These are phyloP conservation scores for Dicerorhinus sumatrensis DNA, from an alignment of 2,113 vertebrate genomes.

Conservation along the genomic window DNA sequence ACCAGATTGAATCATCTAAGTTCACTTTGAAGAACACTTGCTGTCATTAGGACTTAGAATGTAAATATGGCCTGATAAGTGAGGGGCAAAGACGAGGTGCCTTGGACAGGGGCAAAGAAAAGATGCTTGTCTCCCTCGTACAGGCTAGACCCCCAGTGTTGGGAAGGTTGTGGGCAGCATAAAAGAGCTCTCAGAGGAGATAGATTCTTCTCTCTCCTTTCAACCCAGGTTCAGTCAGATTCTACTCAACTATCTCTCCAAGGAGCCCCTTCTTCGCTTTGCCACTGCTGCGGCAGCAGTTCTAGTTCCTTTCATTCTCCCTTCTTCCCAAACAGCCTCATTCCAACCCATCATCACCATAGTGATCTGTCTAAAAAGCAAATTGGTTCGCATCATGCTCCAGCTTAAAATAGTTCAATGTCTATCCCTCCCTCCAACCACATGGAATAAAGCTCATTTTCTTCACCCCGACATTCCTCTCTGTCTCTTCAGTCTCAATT, in stretches of 20 bases:
- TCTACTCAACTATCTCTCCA: neutral
- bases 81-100: accelerated
- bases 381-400: constrained; percentile 41
- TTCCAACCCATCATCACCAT: constrained; percentile 68
- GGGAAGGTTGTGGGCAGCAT: neutral
- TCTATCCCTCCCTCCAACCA: constrained; percentile 32
- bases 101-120: neutral
- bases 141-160: neutral
- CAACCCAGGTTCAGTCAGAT: neutral
- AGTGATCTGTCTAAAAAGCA: constrained; percentile 76
- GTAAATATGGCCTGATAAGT: neutral
- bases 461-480: neutral
- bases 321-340: constrained; percentile 48
- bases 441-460: neutral
- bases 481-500: neutral
- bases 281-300: neutral
- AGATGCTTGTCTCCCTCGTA: neutral
- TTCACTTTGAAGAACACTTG: neutral
- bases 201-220: neutral
- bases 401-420: constrained; percentile 70
- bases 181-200: neutral
- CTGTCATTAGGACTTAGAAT: neutral
- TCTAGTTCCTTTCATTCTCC: constrained; percentile 5
- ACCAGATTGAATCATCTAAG: neutral
- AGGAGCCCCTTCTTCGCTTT: neutral